phyloP scores from a whole-genome alignment of 92 coral and sea anemone species.

The Bergia puertoricense region DNA sequence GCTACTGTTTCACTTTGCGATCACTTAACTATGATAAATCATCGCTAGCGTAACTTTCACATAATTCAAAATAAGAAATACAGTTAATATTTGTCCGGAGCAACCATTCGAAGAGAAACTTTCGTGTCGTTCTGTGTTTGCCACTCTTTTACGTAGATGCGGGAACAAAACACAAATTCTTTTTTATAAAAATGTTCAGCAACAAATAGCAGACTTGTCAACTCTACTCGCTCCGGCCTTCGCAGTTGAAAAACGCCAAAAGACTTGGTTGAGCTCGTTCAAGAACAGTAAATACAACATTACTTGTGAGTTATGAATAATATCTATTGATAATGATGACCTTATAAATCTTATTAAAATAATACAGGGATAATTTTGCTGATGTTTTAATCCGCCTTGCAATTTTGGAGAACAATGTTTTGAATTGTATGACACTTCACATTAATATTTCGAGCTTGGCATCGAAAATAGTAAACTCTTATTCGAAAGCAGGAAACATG shows the following conservation, averaged over 20 bases:
- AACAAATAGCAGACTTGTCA: too few species aligned
- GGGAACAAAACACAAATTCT: neutral
- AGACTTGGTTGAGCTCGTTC: too few species aligned
- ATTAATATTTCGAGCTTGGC: neutral
- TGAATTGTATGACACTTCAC: neutral
- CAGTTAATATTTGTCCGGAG: neutral
- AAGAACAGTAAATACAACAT: too few species aligned
- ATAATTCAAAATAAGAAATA: neutral
- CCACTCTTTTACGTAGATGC: neutral
- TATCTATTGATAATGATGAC: neutral
- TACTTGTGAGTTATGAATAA: too few species aligned
- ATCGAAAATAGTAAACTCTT: neutral
- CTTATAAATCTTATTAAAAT: too few species aligned
- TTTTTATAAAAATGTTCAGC: neutral
- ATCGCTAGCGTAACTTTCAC: neutral
- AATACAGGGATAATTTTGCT: neutral
- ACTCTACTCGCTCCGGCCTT: too few species aligned
- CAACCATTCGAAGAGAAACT: neutral
- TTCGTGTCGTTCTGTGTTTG: neutral
- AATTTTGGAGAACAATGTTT: neutral
- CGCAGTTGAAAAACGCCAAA: too few species aligned
- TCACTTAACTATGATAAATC: neutral
- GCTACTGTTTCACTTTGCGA: neutral
- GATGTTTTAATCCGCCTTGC: neutral
- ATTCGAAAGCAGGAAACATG: neutral